These are phyloP conservation scores for Smithornis capensis DNA, from an alignment of 2,113 vertebrate species.

Conservation along the genomic window DNA sequence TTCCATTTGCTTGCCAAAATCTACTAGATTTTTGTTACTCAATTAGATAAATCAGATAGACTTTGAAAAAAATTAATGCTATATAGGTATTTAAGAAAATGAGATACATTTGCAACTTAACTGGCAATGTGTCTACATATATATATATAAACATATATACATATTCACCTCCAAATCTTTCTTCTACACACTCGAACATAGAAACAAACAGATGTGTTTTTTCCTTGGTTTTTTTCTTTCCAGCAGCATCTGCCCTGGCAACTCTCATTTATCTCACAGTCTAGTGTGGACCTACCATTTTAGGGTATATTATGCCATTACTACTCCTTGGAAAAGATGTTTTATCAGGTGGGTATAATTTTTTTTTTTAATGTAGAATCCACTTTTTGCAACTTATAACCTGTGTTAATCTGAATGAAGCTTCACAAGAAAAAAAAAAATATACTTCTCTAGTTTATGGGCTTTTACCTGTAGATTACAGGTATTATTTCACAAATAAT, in stretches of 20 bases:
- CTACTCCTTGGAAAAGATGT: not conserved
- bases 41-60: not conserved
- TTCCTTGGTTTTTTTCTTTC: not conserved
- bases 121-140: not conserved
- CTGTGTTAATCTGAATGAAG: not conserved
- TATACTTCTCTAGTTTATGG: not conserved
- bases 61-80: not conserved
- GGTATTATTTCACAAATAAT: not conserved
- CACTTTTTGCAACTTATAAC: not conserved
- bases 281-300: not conserved
- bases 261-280: not conserved
- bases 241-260: not conserved
- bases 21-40: not conserved
- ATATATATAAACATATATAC: accelerated
- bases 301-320: not conserved
- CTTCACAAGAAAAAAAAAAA: not conserved
- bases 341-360: not conserved
- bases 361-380: not conserved
- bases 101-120: not conserved
- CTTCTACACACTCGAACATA: not conserved
- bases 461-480: not conserved
- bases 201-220: not conserved
- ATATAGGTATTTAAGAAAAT: not conserved
- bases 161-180: not conserved
- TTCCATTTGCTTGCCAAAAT: not conserved